phyloP scores from a whole-genome alignment of 2,113 vertebrate genomes.

The Nothobranchius kuhntae region DNA sequence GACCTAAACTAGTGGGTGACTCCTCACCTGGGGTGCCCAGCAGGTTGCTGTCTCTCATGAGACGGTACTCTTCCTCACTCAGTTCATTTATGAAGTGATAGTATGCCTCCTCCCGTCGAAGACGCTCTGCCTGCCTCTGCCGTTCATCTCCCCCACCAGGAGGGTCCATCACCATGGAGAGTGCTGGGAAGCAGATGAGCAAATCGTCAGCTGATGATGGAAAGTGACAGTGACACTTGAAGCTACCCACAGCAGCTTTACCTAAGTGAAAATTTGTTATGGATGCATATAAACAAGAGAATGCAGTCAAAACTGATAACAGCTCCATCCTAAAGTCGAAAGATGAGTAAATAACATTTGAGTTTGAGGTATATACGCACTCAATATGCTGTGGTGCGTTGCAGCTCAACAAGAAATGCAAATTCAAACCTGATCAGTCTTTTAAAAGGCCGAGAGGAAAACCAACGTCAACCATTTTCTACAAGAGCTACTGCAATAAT shows the following conservation, averaged over 20 bases:
- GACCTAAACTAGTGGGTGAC: neutral
- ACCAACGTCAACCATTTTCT: constrained; percentile 64
- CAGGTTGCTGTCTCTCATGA: constrained; percentile 95
- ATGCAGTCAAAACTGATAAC: too few species aligned
- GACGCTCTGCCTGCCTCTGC: constrained; percentile 90
- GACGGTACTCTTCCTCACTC: constrained; percentile 91
- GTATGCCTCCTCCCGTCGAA: constrained; percentile 93
- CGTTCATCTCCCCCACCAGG: constrained; percentile 85
- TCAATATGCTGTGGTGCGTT: neutral
- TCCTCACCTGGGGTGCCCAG: constrained; percentile 91
- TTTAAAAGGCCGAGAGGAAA: constrained; percentile 31
- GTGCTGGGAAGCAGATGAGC: constrained; percentile 66
- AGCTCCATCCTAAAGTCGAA: neutral
- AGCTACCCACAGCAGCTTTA: neutral
- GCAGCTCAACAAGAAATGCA: neutral
- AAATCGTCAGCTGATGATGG: constrained; percentile 22
- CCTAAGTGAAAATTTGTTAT: neutral
- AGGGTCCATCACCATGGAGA: constrained; percentile 83
- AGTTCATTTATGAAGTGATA: constrained; percentile 96
- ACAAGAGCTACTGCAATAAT: constrained; percentile 16
- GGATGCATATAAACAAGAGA: too few species aligned
- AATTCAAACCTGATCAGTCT: neutral
- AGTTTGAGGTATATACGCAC: neutral
- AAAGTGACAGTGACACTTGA: neutral
- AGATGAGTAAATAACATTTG: neutral